Evolutionary conservation across 2,888 invertebrate species (phyloP).

Genomic region (Azorinus chamasolen): DNA sequence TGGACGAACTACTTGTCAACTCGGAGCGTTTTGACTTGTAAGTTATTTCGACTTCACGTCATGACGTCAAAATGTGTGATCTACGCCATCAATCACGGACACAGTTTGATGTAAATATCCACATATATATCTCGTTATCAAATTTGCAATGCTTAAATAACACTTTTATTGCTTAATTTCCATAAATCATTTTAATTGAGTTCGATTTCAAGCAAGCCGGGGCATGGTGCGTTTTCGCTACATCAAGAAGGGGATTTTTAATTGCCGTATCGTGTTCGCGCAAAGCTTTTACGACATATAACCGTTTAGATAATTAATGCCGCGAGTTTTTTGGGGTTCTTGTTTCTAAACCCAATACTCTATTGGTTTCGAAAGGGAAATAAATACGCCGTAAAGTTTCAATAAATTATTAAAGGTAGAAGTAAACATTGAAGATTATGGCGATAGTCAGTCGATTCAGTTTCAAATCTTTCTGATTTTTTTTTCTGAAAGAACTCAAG

Average conservation of each 20-base stretch:
- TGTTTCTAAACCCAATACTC: not conserved
- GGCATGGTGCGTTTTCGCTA: too few relatives aligned
- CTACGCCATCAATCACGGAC: slow-evolving; percentile 22
- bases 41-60: slow-evolving; percentile 29
- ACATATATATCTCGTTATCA: slow-evolving; percentile 41
- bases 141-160: slow-evolving; percentile 44
- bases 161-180: slow-evolving; percentile 45
- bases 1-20: slow-evolving; percentile 31
- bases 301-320: not conserved
- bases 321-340: not conserved
- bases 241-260: not conserved
- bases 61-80: slow-evolving; percentile 36
- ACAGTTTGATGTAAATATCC: too few relatives aligned
- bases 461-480: too few relatives aligned
- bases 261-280: slow-evolving; percentile 7
- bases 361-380: too few relatives aligned
- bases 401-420: too few relatives aligned
- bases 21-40: slow-evolving; percentile 14
- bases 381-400: too few relatives aligned
- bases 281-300: too few relatives aligned
- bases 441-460: too few relatives aligned
- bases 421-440: too few relatives aligned
- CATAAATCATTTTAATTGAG: slow-evolving; percentile 52
- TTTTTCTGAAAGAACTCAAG: too few relatives aligned
- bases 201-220: slow-evolving; percentile 14